Base-by-base conservation (phyloP, 2,113 vertebrate genomes). In the Erinaceus europaeus region DNA sequence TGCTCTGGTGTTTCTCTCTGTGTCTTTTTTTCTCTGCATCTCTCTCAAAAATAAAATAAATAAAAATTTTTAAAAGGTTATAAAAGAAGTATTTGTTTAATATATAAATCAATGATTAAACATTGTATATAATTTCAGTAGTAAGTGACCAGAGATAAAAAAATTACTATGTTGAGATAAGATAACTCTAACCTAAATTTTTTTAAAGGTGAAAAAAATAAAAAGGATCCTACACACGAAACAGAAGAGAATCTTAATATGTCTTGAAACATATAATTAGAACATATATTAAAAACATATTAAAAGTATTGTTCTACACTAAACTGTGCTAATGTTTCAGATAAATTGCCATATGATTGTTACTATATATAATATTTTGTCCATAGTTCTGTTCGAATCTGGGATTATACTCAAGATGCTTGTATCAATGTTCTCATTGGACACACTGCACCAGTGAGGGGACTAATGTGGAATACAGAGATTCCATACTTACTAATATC, bases 391-490 rank as follows among this genome's bases (percentile, higher is more conserved):
- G 98, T 99, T 76, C 97, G 99, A 44, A 98, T 99, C 94, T 99
- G 99, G 99, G 99, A 99, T 96, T 99, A 99, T 88, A 99, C 99
- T 67, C 98, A 99, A 92, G 99, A 99, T 50, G 97, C 98, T 9
- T 99, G 99, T 78, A 98, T 99, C 95, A 99, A 97, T 83, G 96
- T 99, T 81, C 97, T 99, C 69, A 98, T 97, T 77, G 99, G 99
- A 38, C 99, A 99, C 84, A 98, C 97, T 20, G 98, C 98, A 72
- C 99, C 99, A 1, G 99, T 99, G 42, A 97, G 99, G 86, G 99
- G 99, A 57, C 95, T 99, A 52, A 96, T 99, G 98, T 99, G 99
- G 99, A 99, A 99, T 95, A 97, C 98, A 0, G 99, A 99, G 97
- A 97, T 99, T 88, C 99, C 99, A 0, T 99, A 98, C 83, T 98